Evolutionary conservation across 2,797 vertebrate species (phyloP), one percentile per base, ranked within the genome.

Genomic region (Diceros bicornis): DNA sequence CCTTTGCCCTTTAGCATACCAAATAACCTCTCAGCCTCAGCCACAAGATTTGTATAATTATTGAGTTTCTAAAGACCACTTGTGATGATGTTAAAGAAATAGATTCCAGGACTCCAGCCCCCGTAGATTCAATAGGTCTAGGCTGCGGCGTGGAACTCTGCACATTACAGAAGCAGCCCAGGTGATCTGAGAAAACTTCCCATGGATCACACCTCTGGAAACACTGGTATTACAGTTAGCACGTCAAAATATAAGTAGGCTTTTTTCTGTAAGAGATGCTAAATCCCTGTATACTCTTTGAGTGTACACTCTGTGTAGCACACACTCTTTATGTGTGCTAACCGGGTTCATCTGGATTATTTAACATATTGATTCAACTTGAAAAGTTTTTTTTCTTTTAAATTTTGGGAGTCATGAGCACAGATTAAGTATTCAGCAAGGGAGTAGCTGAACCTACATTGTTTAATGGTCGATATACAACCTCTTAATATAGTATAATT

Each of bases 371-470:
- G 59, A 94, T 94, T 78, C 62, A 87, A 68, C 72, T 10, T 89
- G 41, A 82, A 96, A 81, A 52, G 21, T 6, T 6, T 1, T 52
- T 79, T 83, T 55, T 37, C 66, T 47, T 64, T 90, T 82, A 32
- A 32, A 82, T 78, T 78, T 68, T 78, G 44, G 13, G 52, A 2
- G 29, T 61, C 69, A 61, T 93, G 84, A 62, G n/a, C 12, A 89
- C 55, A 85, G 93, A 85, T 72, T 75, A 77, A 71, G 23, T 72
- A 75, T 71, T 89, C 83, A 37, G 25, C 34, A 81, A 77, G 68
- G 57, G 2, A 94, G 50, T 50, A 81, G 10, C 10, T 68, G 32
- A 84, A 71, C 32, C 69, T 55, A 69, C 20, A 41, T n/a, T 91
- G 32, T 55, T 41, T 72, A 78, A n/a, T 29, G 78, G 83, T 75